Percentiles rank a stretch among this genome's conserved stretches.
These are phyloP conservation scores for Philereme transversata DNA, from an alignment of 2,888 invertebrate genomes.

Conservation along the genomic window DNA sequence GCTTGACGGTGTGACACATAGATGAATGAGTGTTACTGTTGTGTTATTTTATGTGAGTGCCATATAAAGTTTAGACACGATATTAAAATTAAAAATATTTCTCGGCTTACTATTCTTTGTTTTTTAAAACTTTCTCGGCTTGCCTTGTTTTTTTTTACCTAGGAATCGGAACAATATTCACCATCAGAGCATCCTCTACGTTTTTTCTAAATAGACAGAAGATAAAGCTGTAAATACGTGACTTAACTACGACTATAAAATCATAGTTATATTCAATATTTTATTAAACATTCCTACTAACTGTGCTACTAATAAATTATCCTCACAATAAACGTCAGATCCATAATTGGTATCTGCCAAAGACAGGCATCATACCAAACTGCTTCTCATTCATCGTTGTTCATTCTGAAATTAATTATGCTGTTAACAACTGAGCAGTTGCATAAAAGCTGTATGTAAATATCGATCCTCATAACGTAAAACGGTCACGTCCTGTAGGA, in stretches of 20 bases:
- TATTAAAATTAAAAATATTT: neutral
- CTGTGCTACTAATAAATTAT: neutral
- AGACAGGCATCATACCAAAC: conserved; percentile 22
- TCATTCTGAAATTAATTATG: conserved; percentile 45
- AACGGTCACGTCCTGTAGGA: conserved; percentile 77
- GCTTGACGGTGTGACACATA: conserved; percentile 35
- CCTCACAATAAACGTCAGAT: neutral
- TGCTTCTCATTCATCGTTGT: conserved; percentile 35
- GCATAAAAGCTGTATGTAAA: conserved; percentile 80
- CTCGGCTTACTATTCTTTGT: no score
- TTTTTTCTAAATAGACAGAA: no score
- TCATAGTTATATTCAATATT: no score
- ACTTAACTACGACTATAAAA: no score
- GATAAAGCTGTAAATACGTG: no score
- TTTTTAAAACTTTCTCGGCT: no score
- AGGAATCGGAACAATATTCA: no score
- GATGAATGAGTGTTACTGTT: conserved; percentile 30
- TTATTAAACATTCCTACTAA: no score
- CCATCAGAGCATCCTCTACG: no score
- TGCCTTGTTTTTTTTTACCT: no score
- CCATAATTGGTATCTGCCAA: neutral
- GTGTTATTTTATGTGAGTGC: conserved; percentile 27
- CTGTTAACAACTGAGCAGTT: conserved; percentile 54
- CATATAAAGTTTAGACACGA: conserved; percentile 10
- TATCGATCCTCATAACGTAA: conserved; percentile 78